Conservation (phyloP, 64 coral and sea anemone species). For the Stylophora pistillata region DNA sequence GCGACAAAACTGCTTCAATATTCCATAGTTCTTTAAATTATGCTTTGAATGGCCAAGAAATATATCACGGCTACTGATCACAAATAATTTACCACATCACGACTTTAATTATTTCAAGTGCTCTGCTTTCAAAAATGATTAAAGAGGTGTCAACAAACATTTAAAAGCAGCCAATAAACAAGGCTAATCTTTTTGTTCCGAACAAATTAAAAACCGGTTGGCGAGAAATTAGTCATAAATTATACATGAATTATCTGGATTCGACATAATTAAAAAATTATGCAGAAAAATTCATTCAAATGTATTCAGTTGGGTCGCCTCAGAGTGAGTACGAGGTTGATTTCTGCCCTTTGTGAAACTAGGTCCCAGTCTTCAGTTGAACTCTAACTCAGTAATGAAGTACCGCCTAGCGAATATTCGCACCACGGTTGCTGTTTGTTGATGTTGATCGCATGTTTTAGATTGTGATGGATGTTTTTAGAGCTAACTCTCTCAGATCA, state of each 20-base stretch:
- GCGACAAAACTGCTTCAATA: neutral
- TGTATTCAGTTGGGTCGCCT: neutral
- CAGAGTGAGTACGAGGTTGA: neutral
- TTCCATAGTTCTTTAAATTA: too few relatives aligned
- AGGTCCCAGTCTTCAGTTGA: neutral
- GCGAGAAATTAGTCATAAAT: too few relatives aligned
- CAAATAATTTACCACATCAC: slow-evolving; percentile 19
- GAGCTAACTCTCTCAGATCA: too few relatives aligned
- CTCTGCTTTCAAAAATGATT: slow-evolving; percentile 1
- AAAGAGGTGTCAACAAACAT: neutral
- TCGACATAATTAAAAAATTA: too few relatives aligned
- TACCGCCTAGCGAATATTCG: neutral
- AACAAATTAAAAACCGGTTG: neutral
- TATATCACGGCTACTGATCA: neutral
- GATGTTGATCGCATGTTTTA: neutral
- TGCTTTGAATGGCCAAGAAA: too few relatives aligned
- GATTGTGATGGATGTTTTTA: neutral
- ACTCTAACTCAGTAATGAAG: neutral
- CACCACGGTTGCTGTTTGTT: neutral
- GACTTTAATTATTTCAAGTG: slow-evolving; percentile 35
- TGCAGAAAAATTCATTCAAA: too few relatives aligned
- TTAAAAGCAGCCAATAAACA: neutral
- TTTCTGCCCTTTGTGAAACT: neutral
- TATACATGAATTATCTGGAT: too few relatives aligned
- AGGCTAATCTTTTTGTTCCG: neutral